A percentile compares a stretch with the other conserved stretches of the same genome.
Evolutionary conservation across 2,113 vertebrate species (phyloP).

Genomic region (Hiodon alosoides): DNA sequence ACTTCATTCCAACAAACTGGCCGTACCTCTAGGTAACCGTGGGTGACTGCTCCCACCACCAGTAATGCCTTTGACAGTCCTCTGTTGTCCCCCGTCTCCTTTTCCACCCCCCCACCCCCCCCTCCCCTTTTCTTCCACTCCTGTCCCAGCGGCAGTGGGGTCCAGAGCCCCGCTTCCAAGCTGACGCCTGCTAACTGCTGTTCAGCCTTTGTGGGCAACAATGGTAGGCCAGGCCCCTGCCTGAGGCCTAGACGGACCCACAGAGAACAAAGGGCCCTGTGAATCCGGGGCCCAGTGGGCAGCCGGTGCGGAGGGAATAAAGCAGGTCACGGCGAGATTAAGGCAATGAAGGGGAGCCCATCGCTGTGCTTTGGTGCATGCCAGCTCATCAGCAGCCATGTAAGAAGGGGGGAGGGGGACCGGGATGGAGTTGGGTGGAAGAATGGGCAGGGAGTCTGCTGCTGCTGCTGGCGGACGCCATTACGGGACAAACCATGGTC

Average conservation of each 20-base stretch:
- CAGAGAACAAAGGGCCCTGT: conserved; percentile 42
- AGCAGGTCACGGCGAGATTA: conserved; percentile 71
- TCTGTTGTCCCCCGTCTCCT: background rate
- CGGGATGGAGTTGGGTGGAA: conserved; percentile 26
- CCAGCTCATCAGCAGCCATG: conserved; percentile 27
- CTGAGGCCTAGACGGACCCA: conserved; percentile 60
- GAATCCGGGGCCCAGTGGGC: conserved; percentile 49
- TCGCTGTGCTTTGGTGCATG: conserved; percentile 23
- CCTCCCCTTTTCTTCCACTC: background rate
- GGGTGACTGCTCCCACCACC: background rate
- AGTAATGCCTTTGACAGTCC: background rate
- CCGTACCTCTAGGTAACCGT: background rate
- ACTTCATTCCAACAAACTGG: background rate
- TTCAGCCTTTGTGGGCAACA: conserved; percentile 64
- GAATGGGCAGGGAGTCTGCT: conserved; percentile 41
- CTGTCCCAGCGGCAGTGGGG: conserved; percentile 22
- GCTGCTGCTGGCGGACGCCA: conserved; percentile 37
- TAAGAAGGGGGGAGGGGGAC: conserved; percentile 20
- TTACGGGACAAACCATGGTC: conserved; percentile 41
- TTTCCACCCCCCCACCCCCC: conserved; percentile 7
- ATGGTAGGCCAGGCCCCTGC: conserved; percentile 65
- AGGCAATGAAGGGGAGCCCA: conserved; percentile 35
- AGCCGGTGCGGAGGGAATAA: conserved; percentile 49
- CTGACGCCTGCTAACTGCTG: conserved; percentile 58
- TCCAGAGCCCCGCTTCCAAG: conserved; percentile 52